Base-by-base conservation (phyloP, 2,113 vertebrate genomes). In the Lichenostomus cassidix region DNA sequence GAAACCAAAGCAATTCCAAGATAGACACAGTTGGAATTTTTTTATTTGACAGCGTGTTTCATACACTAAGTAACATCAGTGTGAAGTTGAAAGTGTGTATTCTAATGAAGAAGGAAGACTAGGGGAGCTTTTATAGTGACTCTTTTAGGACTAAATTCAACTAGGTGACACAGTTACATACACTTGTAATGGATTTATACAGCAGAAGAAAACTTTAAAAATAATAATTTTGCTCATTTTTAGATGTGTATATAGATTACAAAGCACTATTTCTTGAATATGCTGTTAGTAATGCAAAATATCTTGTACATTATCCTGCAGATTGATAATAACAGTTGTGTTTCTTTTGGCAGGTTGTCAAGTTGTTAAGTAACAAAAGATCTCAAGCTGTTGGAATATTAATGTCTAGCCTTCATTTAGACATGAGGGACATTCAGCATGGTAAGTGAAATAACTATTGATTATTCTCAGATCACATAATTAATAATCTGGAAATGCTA, bases 311-410 rank as follows among this genome's bases (percentile, higher is more conserved):
- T 28, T 44, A 44, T 83, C 53, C 29, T 59, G 56, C 62, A 76
- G 62, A 50, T 95, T 50, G 29, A 68, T 87, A 47, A 42, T 95
- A 97, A 97, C 63, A 47, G 20, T 62, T 79, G 46, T 28, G 8
- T 93, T 96, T 92, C 76, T 87, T 94, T 83, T 94, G 94, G 41
- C 94, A 99, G 99, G 99, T 99, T 90, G 98, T 99, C 95, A 99
- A 99, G 97, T 98, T 99, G 53, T 97, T 99, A 74, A 99, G 98
- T 97, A 99, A 99, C 97, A 99, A 99, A 97, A 98, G 99, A 64
- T 99, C 99, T 78, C 99, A 99, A 97, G 99, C 99, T 52, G 99
- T 99, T 87, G 99, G 99, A 85, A 99, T 99, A 97, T 97, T 99
- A 90, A 99, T 99, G 99, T 99, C 99, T 78, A 99, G 99, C 49